Conservation (phyloP, 1,140 invertebrate species). For the Drosophila varians region DNA sequence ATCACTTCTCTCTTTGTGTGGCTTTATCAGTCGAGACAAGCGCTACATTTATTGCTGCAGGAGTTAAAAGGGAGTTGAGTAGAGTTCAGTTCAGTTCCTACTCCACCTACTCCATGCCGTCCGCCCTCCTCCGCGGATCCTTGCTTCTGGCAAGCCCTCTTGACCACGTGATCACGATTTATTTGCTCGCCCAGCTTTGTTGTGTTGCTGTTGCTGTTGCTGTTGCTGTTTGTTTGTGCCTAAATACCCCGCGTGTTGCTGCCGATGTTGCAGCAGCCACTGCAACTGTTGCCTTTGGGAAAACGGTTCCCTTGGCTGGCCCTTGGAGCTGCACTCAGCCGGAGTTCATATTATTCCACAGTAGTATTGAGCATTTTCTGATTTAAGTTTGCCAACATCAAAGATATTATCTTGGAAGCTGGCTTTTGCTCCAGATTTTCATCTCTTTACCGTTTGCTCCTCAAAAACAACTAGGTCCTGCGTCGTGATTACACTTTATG, state of each 20-base stretch:
- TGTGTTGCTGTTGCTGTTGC: slow-evolving; percentile 43
- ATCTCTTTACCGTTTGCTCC: background rate
- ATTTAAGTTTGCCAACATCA: background rate
- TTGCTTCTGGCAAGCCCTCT: slow-evolving; percentile 52
- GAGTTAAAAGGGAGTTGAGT: slow-evolving; percentile 76
- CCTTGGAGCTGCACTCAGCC: slow-evolving; percentile 21
- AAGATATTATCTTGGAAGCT: background rate
- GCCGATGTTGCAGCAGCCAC: slow-evolving; percentile 61
- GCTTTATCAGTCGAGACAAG: slow-evolving; percentile 79
- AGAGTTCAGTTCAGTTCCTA: slow-evolving; percentile 58
- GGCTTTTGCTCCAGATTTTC: background rate
- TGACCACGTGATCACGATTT: slow-evolving; percentile 84
- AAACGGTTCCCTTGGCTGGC: slow-evolving; percentile 9
- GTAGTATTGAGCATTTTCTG: background rate
- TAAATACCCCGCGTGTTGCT: slow-evolving; percentile 71
- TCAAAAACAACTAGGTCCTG: background rate
- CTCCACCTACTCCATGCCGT: slow-evolving; percentile 8
- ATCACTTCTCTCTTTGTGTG: slow-evolving; percentile 80
- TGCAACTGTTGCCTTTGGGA: slow-evolving; percentile 34
- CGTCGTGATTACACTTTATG: slow-evolving; percentile 28
- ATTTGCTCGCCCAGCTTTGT: slow-evolving; percentile 69
- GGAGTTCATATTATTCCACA: slow-evolving; percentile 25
- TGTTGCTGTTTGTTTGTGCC: slow-evolving; percentile 59
- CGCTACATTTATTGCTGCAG: slow-evolving; percentile 80
- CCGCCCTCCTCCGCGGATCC: background rate